Evolutionary conservation across 2,888 invertebrate species (phyloP).

Genomic region (Macaria liturata): DNA sequence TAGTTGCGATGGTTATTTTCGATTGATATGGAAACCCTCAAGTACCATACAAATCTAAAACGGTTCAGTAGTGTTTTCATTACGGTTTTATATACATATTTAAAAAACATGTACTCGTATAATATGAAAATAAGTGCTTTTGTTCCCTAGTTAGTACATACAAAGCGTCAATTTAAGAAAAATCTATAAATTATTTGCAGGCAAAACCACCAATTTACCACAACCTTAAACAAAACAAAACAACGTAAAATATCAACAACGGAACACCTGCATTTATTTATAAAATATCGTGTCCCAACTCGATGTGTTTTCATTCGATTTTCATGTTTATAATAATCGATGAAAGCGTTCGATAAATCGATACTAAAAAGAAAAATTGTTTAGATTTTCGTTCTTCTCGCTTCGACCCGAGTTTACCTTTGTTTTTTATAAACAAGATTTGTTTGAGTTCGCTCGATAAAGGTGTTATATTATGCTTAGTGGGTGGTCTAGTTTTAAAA

Average conservation of each 20-base stretch:
- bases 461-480: slow-evolving; percentile 22
- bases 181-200: too few species aligned
- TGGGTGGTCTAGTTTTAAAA: slow-evolving; percentile 28
- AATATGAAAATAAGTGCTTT: too few species aligned
- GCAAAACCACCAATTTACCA: background rate
- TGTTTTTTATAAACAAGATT: slow-evolving; percentile 64
- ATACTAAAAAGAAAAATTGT: slow-evolving; percentile 43
- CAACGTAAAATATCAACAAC: slow-evolving; percentile 1
- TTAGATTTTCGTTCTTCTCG: slow-evolving; percentile 55
- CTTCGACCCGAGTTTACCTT: slow-evolving; percentile 61
- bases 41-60: too few species aligned
- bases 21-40: too few species aligned
- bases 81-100: too few species aligned
- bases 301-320: slow-evolving; percentile 66
- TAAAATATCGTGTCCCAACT: slow-evolving; percentile 31
- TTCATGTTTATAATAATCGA: slow-evolving; percentile 67
- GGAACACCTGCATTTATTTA: slow-evolving; percentile 34
- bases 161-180: too few species aligned
- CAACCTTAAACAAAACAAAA: background rate
- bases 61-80: too few species aligned
- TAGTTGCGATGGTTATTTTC: too few species aligned
- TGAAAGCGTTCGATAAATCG: slow-evolving; percentile 47
- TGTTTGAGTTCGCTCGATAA: slow-evolving; percentile 29
- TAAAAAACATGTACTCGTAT: too few species aligned
- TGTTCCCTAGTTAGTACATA: too few species aligned